Conservation (phyloP, 2,888 invertebrate genomes). For the Thecophora atra region DNA sequence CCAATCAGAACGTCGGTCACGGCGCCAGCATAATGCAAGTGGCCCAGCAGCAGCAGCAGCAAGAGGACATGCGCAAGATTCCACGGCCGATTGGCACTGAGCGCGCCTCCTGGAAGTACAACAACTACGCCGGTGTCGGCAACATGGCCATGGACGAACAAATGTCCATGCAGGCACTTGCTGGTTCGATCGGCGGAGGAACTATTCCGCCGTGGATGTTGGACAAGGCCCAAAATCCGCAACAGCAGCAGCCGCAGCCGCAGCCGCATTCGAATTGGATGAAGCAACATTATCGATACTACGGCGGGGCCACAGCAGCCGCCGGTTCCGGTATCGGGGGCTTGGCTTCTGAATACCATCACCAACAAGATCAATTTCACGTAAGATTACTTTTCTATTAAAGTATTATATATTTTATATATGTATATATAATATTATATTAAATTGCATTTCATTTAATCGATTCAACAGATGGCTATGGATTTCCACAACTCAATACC, state of each 20-base stretch:
- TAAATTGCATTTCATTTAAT: constrained; percentile 9
- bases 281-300: constrained; percentile 59
- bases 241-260: constrained; percentile 52
- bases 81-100: constrained; percentile 85
- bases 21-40: constrained; percentile 39
- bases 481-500: constrained; percentile 63
- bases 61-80: constrained; percentile 65
- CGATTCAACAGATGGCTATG: constrained; percentile 56
- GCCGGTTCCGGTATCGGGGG: constrained; percentile 43
- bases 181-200: constrained; percentile 37
- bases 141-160: constrained; percentile 54
- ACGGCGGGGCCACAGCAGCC: constrained; percentile 50
- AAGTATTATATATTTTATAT: too few species aligned
- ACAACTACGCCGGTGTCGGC: constrained; percentile 53
- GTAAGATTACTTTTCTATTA: constrained; percentile 46
- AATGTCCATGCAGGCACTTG: constrained; percentile 45
- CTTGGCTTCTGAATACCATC: constrained; percentile 52
- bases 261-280: constrained; percentile 56
- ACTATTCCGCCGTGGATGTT: constrained; percentile 56
- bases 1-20: constrained; percentile 56
- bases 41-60: constrained; percentile 46
- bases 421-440: too few species aligned
- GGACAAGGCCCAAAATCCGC: constrained; percentile 51
- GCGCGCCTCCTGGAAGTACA: constrained; percentile 68
- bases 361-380: constrained; percentile 63